Conservation (phyloP, 2,888 invertebrate species). For the Linyphia triangularis region DNA sequence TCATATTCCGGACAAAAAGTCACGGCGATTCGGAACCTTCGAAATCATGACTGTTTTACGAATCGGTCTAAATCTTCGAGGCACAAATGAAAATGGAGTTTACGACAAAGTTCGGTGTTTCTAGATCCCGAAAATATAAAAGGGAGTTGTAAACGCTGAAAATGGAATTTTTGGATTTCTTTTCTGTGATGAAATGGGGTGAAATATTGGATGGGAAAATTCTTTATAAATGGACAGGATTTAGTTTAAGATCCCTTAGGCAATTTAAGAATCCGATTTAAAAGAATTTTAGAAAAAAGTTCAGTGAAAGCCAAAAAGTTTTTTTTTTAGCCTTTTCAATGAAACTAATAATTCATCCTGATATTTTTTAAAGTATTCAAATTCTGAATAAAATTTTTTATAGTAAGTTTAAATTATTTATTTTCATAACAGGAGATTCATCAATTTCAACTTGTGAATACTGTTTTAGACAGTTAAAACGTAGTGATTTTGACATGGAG, state of each 20-base stretch:
- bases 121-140: background rate
- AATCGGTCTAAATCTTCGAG: slow-evolving; percentile 33
- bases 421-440: no score
- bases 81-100: slow-evolving; percentile 57
- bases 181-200: background rate
- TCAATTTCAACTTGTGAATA: no score
- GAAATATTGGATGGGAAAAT: background rate
- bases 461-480: no score
- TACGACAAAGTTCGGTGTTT: slow-evolving; percentile 34
- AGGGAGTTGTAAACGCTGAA: background rate
- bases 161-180: background rate
- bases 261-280: background rate
- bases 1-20: slow-evolving; percentile 50
- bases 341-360: no score
- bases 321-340: background rate
- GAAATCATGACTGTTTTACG: slow-evolving; percentile 57
- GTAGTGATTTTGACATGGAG: no score
- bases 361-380: background rate
- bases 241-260: background rate
- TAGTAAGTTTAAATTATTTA: no score
- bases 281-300: background rate
- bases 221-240: background rate
- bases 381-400: no score
- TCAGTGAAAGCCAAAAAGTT: no score
- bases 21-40: slow-evolving; percentile 33